Percentiles rank a stretch among this genome's conserved stretches.
Evolutionary conservation across 2,888 invertebrate genomes (phyloP).

Genomic region (Conops quadrifasciatus): DNA sequence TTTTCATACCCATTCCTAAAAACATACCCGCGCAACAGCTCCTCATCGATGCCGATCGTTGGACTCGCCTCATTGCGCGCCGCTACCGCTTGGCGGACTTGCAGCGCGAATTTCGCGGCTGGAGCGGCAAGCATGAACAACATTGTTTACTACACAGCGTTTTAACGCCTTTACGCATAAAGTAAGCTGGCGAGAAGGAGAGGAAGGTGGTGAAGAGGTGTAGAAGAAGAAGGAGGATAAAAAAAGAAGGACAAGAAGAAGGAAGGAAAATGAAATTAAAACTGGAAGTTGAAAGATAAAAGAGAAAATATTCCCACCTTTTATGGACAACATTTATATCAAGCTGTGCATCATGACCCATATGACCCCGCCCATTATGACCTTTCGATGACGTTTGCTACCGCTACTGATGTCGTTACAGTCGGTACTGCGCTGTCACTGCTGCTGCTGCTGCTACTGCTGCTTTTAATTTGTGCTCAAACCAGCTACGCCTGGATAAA

Average conservation of each 20-base stretch:
- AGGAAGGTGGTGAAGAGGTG: too few species aligned
- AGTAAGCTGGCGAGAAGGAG: slow-evolving; percentile 41
- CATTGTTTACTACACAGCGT: slow-evolving; percentile 64
- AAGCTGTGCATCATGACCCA: neutral
- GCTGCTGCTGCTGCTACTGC: slow-evolving; percentile 14
- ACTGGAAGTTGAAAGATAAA: neutral
- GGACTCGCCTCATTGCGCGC: slow-evolving; percentile 60
- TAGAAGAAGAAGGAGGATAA: too few species aligned
- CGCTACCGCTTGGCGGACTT: slow-evolving; percentile 58
- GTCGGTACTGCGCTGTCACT: slow-evolving; percentile 6
- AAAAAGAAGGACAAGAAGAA: too few species aligned
- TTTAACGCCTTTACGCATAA: slow-evolving; percentile 57
- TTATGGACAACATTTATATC: neutral
- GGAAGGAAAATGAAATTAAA: too few species aligned
- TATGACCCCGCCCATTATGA: neutral
- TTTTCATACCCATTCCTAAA: slow-evolving; percentile 40
- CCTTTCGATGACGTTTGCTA: too few species aligned
- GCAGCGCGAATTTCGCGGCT: slow-evolving; percentile 61
- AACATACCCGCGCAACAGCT: slow-evolving; percentile 47
- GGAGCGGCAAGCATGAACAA: slow-evolving; percentile 63
- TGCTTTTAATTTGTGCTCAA: neutral
- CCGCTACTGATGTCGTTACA: too few species aligned
- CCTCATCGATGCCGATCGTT: slow-evolving; percentile 60
- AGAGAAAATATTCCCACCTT: neutral
- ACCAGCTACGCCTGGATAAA: too few species aligned